A percentile compares a stretch with the other conserved stretches of the same genome.
Conservation (phyloP, 2,113 vertebrate genomes). For the Gymnogyps californianus region DNA sequence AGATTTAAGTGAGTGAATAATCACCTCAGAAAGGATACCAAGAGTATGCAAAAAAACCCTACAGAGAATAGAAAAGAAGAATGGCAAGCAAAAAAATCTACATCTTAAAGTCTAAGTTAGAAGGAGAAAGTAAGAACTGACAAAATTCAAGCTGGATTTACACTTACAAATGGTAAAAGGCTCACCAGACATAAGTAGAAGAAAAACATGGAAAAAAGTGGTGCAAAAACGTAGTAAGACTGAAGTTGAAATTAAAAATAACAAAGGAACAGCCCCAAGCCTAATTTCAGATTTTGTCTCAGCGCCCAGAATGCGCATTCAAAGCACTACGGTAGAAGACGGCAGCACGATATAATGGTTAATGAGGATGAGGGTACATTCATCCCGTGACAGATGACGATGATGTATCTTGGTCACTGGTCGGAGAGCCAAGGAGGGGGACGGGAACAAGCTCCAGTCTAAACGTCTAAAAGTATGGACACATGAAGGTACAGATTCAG, state of each 20-base stretch:
- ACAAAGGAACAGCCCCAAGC: background rate
- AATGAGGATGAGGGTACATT: background rate
- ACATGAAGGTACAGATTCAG: background rate
- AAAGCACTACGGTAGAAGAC: background rate
- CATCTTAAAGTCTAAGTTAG: background rate
- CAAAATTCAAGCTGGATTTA: background rate
- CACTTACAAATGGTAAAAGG: background rate
- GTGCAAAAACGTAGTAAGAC: background rate
- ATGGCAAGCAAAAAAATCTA: background rate
- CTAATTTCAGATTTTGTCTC: background rate
- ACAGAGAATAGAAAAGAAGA: background rate
- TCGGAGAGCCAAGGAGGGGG: background rate
- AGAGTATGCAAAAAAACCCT: background rate
- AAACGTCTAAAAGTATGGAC: background rate
- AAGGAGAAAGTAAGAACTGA: background rate
- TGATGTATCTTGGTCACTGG: background rate
- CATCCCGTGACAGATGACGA: background rate
- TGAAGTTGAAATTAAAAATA: background rate
- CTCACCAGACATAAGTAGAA: background rate
- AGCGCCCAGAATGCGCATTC: background rate
- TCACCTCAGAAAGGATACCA: background rate
- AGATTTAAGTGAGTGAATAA: background rate
- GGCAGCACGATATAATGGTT: background rate
- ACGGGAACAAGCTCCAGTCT: background rate
- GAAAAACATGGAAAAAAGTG: background rate